Evolutionary conservation across 2,888 invertebrate genomes (phyloP), one percentile per base, ranked within the genome.

Genomic region (Apamea sordens): DNA sequence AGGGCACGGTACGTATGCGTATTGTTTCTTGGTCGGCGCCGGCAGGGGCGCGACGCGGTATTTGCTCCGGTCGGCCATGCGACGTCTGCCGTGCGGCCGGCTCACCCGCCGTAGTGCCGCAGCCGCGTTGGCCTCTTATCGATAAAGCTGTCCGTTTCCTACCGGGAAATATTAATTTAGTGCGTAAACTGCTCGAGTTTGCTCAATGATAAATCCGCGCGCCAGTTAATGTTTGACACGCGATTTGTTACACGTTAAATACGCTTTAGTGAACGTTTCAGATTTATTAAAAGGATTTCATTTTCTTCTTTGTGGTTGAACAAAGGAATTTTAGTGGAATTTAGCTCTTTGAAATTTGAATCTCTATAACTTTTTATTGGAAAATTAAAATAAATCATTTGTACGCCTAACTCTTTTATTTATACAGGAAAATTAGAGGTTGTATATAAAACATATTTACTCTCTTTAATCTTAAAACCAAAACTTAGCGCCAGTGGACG

Each of bases 21-120:
- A 97, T 64, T 97, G 96, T 90, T 95, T 95, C 85, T 96, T 96
- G 82, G 95, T 94, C 92, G 92, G 94, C 94, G 94, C 95, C 94
- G 95, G 95, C 79, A 93, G 92, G 91, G 96, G 96, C 96, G 96
- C 96, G 95, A 97, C 96, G 94, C 97, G 96, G 89, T 96, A 91
- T 92, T 93, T 96, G 91, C 94, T 94, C 92, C 96, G 96, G 91
- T 97, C 96, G 94, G 96, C 96, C 97, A 97, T 97, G 93, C 96
- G 96, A 95, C 96, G 94, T 95, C 94, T 95, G 96, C 93, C 96
- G 94, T 89, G 87, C 90, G 91, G 88, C 87, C 89, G 89, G 82
- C 82, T 80, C 84, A 79, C 83, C 88, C 81, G 80, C 87, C 86
- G 85, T 88, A 90, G 87, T 90, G 92, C 92, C 92, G 92, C 93